Conservation (phyloP, 1,140 invertebrate species). For the Bombus polaris region DNA sequence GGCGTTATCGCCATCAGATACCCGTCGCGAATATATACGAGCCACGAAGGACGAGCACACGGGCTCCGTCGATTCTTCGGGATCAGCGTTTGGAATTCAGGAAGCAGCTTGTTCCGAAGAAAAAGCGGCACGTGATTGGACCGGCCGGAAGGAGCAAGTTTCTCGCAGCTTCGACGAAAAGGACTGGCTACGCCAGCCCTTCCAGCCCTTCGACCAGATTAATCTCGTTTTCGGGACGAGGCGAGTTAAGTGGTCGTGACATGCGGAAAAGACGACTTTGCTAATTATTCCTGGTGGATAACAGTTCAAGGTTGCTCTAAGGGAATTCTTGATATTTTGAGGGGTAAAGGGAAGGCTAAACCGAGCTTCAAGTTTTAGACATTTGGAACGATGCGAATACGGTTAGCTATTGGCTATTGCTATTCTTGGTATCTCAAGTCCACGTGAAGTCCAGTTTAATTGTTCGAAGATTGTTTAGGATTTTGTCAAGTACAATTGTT, state of each 20-base stretch:
- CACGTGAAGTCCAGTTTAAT: too few species aligned
- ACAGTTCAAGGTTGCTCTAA: not conserved
- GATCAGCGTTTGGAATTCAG: conserved; percentile 55
- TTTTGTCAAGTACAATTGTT: too few species aligned
- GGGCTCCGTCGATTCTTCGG: conserved; percentile 17
- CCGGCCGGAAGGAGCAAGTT: conserved; percentile 50
- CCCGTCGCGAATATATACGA: conserved; percentile 31
- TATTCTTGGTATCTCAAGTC: too few species aligned
- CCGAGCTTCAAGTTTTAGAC: too few species aligned
- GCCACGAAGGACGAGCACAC: not conserved
- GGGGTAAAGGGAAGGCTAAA: not conserved
- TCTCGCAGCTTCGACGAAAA: conserved; percentile 30
- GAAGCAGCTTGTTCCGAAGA: conserved; percentile 44
- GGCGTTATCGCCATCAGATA: conserved; percentile 38
- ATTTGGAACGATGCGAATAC: too few species aligned
- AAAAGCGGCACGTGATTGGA: conserved; percentile 51
- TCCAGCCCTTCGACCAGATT: conserved; percentile 42
- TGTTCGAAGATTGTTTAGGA: too few species aligned
- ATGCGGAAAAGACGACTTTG: not conserved
- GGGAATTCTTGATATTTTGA: too few species aligned
- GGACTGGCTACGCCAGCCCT: conserved; percentile 13
- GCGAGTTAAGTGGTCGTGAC: conserved; percentile 56
- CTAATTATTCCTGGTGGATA: conserved; percentile 24
- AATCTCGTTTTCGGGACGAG: conserved; percentile 54
- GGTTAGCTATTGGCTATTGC: too few species aligned